These are phyloP conservation scores for Rhizoglyphus robini DNA, from an alignment of 1,140 invertebrate species.

Conservation along the genomic window DNA sequence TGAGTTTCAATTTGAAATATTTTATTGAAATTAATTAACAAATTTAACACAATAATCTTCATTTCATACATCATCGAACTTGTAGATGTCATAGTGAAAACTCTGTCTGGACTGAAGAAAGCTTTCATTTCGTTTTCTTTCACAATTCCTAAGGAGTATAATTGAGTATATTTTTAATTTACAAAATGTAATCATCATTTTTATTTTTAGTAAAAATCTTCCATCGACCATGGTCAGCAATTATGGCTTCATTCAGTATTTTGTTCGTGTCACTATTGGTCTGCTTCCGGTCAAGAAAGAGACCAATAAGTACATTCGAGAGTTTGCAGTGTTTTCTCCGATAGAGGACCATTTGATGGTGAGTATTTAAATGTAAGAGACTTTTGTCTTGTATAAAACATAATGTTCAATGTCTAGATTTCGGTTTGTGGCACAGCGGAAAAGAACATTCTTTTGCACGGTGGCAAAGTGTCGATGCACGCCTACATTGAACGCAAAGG, in stretches of 20 bases:
- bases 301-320: not conserved
- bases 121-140: not conserved
- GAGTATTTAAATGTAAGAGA: no score
- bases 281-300: not conserved
- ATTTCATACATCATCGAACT: no score
- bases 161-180: no score
- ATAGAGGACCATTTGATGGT: conserved; percentile 3
- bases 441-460: not conserved
- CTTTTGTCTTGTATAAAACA: no score
- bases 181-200: no score
- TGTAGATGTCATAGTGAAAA: no score
- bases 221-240: conserved; percentile 9
- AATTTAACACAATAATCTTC: no score
- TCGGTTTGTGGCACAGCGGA: not conserved
- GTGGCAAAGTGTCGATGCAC: not conserved
- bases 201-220: not conserved
- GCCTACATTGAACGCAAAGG: conserved; percentile 3
- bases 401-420: no score
- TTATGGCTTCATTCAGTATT: conserved; percentile 14
- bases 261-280: not conserved
- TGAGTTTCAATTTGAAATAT: no score
- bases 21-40: no score
- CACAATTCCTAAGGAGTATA: conserved; percentile 1
- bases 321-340: conserved; percentile 1
- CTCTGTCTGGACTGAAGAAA: not conserved